Percentiles rank a stretch among this genome's conserved stretches.
Conservation (phyloP, 2,113 vertebrate species). For the Sebastes schlegelii region DNA sequence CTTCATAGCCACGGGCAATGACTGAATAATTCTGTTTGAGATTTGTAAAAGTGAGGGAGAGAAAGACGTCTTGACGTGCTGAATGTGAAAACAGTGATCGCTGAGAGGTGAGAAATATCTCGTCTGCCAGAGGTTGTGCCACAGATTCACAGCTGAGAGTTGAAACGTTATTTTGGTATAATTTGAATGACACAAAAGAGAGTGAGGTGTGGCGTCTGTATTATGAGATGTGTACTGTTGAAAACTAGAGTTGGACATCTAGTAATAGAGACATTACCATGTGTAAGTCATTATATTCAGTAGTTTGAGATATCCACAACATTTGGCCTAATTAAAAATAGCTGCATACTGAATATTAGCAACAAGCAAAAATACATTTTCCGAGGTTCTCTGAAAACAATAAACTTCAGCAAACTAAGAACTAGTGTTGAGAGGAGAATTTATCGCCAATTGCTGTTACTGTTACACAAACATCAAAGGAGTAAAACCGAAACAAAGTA, state of each 20-base stretch:
- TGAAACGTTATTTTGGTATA: conserved; percentile 48
- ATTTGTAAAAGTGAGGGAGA: conserved; percentile 70
- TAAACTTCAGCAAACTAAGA: not conserved
- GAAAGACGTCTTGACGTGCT: conserved; percentile 68
- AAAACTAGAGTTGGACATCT: not conserved
- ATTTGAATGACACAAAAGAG: conserved; percentile 48
- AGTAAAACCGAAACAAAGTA: conserved; percentile 13
- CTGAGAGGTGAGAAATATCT: conserved; percentile 59
- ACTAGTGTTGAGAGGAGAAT: not conserved
- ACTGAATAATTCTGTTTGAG: conserved; percentile 83
- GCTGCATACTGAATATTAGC: not conserved
- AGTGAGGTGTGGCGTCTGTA: conserved; percentile 28
- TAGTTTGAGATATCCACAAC: not conserved
- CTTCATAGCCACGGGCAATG: conserved; percentile 68
- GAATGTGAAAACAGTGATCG: conserved; percentile 71
- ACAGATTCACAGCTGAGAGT: conserved; percentile 28
- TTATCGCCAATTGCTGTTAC: not conserved
- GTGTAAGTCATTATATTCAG: not conserved
- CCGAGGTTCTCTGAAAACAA: not conserved
- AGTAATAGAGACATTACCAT: not conserved
- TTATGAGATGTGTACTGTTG: conserved; percentile 6
- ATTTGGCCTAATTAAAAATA: conserved; percentile 4
- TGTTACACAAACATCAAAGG: conserved; percentile 10
- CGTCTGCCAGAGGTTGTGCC: conserved; percentile 58
- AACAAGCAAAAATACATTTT: not conserved